A percentile compares a stretch with the other conserved stretches of the same genome.
Evolutionary conservation across 2,888 invertebrate species (phyloP).

Genomic region (Erebia palarica): DNA sequence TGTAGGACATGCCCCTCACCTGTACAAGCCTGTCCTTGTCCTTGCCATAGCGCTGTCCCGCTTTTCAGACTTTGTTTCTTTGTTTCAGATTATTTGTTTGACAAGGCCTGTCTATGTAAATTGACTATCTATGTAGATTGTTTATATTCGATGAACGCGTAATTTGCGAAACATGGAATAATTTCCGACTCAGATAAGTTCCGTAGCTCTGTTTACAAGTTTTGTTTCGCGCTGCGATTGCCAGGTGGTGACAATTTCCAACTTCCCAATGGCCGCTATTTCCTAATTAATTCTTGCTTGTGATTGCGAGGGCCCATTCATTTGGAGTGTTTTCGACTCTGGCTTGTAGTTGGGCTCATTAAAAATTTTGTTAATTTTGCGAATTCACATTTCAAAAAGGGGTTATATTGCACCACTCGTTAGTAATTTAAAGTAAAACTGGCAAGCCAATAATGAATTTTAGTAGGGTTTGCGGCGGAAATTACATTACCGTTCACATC

Average conservation of each 20-base stretch:
- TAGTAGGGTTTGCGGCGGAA: conserved; percentile 6
- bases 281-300: conserved; percentile 64
- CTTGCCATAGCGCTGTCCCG: no score
- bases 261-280: conserved; percentile 58
- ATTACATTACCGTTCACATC: conserved; percentile 17
- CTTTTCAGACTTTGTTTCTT: no score
- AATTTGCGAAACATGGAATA: conserved; percentile 51
- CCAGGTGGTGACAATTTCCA: conserved; percentile 63
- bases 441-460: conserved; percentile 14
- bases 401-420: conserved; percentile 23
- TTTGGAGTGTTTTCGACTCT: conserved; percentile 46
- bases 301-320: conserved; percentile 53
- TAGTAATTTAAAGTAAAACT: conserved; percentile 14
- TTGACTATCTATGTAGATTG: no score
- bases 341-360: conserved; percentile 54
- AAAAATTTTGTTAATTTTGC: conserved; percentile 50
- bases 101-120: no score
- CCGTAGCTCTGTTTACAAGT: conserved; percentile 49
- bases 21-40: no score
- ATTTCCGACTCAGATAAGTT: conserved; percentile 53
- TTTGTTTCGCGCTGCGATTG: conserved; percentile 53
- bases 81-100: no score
- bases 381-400: conserved; percentile 25
- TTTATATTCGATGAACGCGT: conserved; percentile 52
- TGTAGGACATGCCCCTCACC: no score